A percentile compares a stretch with the other conserved stretches of the same genome.
Evolutionary conservation across 2,888 invertebrate species (phyloP).

Genomic region (Eutolmus rufibarbis): DNA sequence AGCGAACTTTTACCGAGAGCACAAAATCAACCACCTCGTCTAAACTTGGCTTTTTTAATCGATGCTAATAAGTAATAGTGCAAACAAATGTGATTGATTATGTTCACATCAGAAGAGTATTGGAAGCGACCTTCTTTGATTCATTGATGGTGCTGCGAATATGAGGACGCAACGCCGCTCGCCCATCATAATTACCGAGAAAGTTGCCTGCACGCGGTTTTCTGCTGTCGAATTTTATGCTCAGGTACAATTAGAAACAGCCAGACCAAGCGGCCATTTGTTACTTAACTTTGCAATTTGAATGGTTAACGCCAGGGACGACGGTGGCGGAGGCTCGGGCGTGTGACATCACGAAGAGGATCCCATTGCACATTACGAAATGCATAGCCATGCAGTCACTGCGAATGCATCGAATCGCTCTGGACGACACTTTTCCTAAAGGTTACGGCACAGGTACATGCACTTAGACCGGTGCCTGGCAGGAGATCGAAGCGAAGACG

Average conservation of each 20-base stretch:
- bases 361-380: not conserved
- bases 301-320: not conserved
- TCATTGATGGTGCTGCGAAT: not conserved
- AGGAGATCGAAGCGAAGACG: not conserved
- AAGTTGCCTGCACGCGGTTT: not conserved
- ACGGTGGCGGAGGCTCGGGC: not conserved
- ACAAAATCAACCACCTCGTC: not conserved
- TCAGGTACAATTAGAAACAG: not conserved
- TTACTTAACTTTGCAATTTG: not conserved
- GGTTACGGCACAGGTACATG: not conserved
- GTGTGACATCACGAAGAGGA: constrained; percentile 19
- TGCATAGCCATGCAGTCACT: not conserved
- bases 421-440: not conserved
- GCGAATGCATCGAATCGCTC: not conserved
- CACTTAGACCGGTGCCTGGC: not conserved
- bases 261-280: not conserved
- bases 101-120: not conserved
- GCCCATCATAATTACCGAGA: not conserved
- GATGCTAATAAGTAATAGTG: not conserved
- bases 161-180: not conserved
- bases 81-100: not conserved
- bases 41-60: not conserved
- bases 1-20: not conserved
- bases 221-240: not conserved
- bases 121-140: not conserved